A percentile compares a stretch with the other conserved stretches of the same genome.
Conservation (phyloP, 2,113 vertebrate species). For the Notiomystis cincta region DNA sequence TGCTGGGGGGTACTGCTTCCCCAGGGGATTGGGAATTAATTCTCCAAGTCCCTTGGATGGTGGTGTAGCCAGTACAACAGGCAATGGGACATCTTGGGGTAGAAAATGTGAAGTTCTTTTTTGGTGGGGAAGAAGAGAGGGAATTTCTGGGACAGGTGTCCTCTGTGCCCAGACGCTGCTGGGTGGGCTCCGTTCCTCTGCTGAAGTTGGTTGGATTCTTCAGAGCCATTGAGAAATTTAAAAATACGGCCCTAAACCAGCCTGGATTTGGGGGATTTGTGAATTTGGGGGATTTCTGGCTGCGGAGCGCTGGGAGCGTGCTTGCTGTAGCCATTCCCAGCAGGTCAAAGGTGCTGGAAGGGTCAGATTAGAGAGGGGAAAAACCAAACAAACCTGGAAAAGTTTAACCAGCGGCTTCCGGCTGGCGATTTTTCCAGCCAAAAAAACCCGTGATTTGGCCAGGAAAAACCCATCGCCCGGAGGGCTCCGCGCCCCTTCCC, state of each 20-base stretch:
- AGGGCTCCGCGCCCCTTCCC: background rate
- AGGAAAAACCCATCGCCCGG: background rate
- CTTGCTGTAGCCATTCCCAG: conserved; percentile 20
- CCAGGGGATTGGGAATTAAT: background rate
- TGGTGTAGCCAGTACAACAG: fast-evolving
- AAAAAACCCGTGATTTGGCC: background rate
- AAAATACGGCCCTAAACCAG: conserved; percentile 20
- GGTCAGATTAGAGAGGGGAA: background rate
- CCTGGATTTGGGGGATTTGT: conserved; percentile 1
- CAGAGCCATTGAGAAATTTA: conserved; percentile 3
- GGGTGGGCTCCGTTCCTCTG: background rate
- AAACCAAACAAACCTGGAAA: background rate
- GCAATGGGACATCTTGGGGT: background rate
- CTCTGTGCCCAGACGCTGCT: background rate
- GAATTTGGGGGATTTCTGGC: background rate
- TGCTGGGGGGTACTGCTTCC: fast-evolving
- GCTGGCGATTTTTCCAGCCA: background rate
- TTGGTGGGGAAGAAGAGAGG: background rate
- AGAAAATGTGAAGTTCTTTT: fast-evolving
- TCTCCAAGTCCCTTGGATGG: background rate
- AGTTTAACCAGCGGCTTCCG: conserved; percentile 10
- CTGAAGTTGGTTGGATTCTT: conserved; percentile 44
- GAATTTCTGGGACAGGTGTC: background rate
- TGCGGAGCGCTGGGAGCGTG: background rate
- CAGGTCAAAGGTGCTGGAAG: conserved; percentile 22